A percentile compares a stretch with the other conserved stretches of the same genome.
phyloP scores from a whole-genome alignment of 2,888 invertebrate genomes.

The Drosophila subquinaria region DNA sequence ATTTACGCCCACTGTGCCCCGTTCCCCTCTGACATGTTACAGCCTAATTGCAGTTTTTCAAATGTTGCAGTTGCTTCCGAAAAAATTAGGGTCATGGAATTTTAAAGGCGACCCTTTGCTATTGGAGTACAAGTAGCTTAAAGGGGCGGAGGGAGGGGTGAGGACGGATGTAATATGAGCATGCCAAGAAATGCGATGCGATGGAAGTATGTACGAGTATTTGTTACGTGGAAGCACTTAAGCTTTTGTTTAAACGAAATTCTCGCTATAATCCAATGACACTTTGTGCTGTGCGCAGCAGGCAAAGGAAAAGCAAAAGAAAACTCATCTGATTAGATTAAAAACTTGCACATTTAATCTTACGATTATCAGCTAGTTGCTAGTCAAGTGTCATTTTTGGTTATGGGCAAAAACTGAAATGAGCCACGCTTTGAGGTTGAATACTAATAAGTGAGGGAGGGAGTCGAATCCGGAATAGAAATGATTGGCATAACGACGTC shows the following conservation, averaged over 20 bases:
- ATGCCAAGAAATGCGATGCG: conserved; percentile 34
- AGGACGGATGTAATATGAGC: conserved; percentile 34
- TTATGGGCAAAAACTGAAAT: conserved; percentile 35
- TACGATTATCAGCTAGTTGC: conserved; percentile 3
- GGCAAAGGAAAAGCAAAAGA: not conserved
- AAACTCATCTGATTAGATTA: conserved; percentile 7
- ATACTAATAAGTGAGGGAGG: conserved; percentile 5
- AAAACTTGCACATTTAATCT: conserved; percentile 4
- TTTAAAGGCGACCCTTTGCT: conserved; percentile 59
- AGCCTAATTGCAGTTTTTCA: conserved; percentile 72
- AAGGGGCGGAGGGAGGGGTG: conserved; percentile 19
- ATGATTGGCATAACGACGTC: conserved; percentile 66
- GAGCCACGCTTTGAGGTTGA: conserved; percentile 10
- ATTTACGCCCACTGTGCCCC: not conserved
- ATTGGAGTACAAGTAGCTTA: conserved; percentile 47
- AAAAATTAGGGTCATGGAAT: conserved; percentile 74
- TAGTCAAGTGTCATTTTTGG: conserved; percentile 37
- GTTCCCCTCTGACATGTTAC: conserved; percentile 50
- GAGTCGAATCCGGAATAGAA: conserved; percentile 45
- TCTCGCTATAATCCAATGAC: conserved; percentile 33
- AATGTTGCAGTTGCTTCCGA: conserved; percentile 71
- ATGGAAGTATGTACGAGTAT: conserved; percentile 25
- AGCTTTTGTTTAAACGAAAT: conserved; percentile 46
- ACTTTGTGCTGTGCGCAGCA: conserved; percentile 7
- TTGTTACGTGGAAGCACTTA: conserved; percentile 45